phyloP scores from a whole-genome alignment of 2,888 invertebrate species.

The Sinodicranocentrus sp. region DNA sequence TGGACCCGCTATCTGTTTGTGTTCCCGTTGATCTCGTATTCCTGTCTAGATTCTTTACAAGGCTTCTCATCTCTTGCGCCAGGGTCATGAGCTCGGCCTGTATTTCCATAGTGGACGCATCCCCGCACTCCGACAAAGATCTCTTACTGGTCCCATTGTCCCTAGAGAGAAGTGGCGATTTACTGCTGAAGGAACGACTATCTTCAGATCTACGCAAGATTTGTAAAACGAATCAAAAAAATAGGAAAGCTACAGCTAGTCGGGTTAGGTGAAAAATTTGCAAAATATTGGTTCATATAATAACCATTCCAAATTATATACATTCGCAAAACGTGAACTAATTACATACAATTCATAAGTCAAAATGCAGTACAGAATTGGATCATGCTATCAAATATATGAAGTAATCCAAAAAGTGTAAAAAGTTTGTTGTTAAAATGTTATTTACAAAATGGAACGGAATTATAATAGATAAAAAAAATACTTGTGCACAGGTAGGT shows the following conservation, averaged over 20 bases:
- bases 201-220: conserved; percentile 73
- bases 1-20: conserved; percentile 73
- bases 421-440: too few species aligned
- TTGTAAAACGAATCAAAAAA: conserved; percentile 59
- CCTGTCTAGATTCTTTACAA: conserved; percentile 76
- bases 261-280: neutral
- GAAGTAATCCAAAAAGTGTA: too few species aligned
- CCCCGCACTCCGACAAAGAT: conserved; percentile 75
- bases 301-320: conserved; percentile 27
- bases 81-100: conserved; percentile 76
- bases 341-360: too few species aligned
- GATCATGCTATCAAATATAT: too few species aligned
- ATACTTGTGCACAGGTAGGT: neutral
- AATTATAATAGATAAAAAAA: too few species aligned
- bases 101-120: conserved; percentile 75
- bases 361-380: too few species aligned
- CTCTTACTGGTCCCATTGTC: conserved; percentile 76
- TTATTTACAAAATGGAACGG: neutral
- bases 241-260: conserved; percentile 26
- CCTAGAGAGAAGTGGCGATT: conserved; percentile 76
- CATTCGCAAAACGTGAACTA: too few species aligned
- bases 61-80: conserved; percentile 76
- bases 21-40: conserved; percentile 72
- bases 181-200: conserved; percentile 77
- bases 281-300: neutral